Evolutionary conservation across 2,888 invertebrate species (phyloP).

Genomic region (Osmoderma eremita): DNA sequence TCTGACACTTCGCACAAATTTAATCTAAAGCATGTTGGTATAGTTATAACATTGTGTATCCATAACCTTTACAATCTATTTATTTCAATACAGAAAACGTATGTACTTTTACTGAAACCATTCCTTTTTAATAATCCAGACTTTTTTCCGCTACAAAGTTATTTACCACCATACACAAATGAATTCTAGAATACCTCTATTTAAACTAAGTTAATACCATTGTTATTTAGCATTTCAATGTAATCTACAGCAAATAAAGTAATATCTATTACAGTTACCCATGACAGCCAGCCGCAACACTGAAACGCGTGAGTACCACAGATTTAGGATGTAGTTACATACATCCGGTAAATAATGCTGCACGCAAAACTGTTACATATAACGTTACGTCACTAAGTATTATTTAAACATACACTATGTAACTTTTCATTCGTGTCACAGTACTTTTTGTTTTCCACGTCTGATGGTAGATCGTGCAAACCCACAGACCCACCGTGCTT

Average conservation of each 20-base stretch:
- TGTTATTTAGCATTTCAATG: too few species aligned
- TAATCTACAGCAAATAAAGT: background rate
- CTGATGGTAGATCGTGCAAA: constrained; percentile 7
- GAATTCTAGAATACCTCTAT: too few species aligned
- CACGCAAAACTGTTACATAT: background rate
- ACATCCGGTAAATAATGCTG: background rate
- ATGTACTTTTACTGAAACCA: too few species aligned
- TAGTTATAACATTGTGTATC: too few species aligned
- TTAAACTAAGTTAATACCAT: too few species aligned
- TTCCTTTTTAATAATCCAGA: too few species aligned
- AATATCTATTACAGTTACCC: constrained; percentile 19
- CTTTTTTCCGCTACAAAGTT: too few species aligned
- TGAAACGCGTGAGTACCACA: constrained; percentile 6
- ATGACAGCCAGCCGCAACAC: background rate
- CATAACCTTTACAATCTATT: too few species aligned
- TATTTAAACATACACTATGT: background rate
- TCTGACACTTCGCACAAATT: too few species aligned
- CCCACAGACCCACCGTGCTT: constrained; percentile 17
- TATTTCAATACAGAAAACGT: too few species aligned
- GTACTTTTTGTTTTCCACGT: constrained; percentile 18
- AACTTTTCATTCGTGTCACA: background rate
- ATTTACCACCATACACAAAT: too few species aligned
- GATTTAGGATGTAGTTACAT: constrained; percentile 13
- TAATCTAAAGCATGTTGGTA: too few species aligned
- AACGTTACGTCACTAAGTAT: constrained; percentile 5